Base-by-base conservation (phyloP, 1,140 invertebrate genomes). In the Ceratina japonica region DNA sequence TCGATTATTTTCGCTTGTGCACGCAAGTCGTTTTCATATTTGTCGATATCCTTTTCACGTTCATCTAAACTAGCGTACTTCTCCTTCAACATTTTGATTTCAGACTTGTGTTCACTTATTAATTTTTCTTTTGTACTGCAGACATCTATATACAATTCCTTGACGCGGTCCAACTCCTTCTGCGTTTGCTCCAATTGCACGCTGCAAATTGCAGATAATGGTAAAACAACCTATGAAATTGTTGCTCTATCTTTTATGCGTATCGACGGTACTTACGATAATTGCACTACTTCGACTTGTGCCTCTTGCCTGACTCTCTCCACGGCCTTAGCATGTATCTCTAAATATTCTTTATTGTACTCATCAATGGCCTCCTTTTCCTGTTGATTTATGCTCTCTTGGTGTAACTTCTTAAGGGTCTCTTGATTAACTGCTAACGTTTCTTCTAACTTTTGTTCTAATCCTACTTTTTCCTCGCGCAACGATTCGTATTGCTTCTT, bases 141-240 rank as follows among this genome's bases (percentile, higher is more conserved):
- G 12, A 92, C 87, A n/a, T 91, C 86, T 87, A 92, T 91, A 62
- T 92, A 92, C 69, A 90, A 83, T 86, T 92, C 86, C 77, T 92
- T 92, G 54, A 92, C 90, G 16, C 86, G 87, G 84, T 91, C 84
- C 75, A 92, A 87, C 62, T 91, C 90, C 75, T 91, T 92, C 79
- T 92, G 88, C 3, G 88, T 91, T 80, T 92, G 89, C 72, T 92
- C 87, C 71, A 92, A 87, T 89, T 92, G 90, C 78, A 92, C 87
- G 70, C 91, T 92, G 58, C 10, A 86, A 86, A 22, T 22, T 22
- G 3, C 24, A 59, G 7, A 59, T 22, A 59, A 59, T 44, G 37
- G 10, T 44, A 44, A 44, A 44, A 44, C 37, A 44, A 44, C 10
- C 10, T 44, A 44, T 44, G 37, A 44, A 10, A 44, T 7, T 44